Conservation (phyloP, 2,113 vertebrate genomes). For the Sporophila hypoxantha region DNA sequence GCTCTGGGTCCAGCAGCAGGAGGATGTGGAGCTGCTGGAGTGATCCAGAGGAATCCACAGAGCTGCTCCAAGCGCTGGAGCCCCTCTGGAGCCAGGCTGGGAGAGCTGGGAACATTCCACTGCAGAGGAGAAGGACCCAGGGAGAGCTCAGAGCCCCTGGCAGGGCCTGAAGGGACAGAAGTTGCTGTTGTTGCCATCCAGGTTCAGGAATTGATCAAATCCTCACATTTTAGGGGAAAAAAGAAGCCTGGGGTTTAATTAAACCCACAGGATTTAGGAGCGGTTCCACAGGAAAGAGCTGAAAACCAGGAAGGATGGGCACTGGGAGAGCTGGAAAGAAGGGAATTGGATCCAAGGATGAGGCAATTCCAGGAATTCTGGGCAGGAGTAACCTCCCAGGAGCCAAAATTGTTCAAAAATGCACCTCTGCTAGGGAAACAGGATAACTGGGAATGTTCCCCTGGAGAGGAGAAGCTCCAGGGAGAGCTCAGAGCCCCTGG, state of each 20-base stretch:
- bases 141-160: neutral
- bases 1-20: neutral
- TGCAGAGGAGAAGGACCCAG: neutral
- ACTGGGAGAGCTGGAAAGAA: neutral
- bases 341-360: neutral
- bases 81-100: neutral
- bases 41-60: rapidly evolving
- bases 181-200: neutral
- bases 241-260: neutral
- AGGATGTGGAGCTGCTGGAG: neutral
- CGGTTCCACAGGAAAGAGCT: neutral
- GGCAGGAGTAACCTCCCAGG: neutral
- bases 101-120: neutral
- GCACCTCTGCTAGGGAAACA: neutral
- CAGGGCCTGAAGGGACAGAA: neutral
- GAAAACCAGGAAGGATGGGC: neutral
- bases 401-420: neutral
- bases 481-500: neutral
- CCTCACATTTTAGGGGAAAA: neutral
- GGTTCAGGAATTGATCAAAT: neutral
- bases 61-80: neutral
- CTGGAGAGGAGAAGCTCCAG: neutral
- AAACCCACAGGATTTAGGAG: neutral
- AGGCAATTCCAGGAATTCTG: neutral
- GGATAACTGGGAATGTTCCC: neutral